Evolutionary conservation across 2,113 vertebrate species (phyloP).

Genomic region (Corythornis cristatus): DNA sequence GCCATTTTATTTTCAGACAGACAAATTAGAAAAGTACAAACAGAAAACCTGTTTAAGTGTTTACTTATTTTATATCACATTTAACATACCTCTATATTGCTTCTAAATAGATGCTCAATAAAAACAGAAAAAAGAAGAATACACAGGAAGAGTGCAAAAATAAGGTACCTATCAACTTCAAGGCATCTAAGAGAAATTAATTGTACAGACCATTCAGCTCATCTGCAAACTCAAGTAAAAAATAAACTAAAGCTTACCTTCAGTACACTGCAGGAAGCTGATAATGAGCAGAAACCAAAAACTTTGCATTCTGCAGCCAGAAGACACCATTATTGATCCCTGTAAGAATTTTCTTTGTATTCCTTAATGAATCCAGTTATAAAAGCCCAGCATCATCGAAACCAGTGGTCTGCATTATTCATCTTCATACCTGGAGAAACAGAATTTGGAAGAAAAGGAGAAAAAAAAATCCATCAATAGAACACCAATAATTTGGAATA

Average conservation of each 20-base stretch:
- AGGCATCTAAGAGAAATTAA: background rate
- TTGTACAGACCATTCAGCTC: background rate
- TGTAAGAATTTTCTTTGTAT: conserved; percentile 85
- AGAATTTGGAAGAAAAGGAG: conserved; percentile 28
- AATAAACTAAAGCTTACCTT: conserved; percentile 84
- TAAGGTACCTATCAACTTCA: background rate
- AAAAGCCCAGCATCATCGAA: conserved; percentile 86
- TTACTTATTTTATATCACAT: conserved; percentile 3
- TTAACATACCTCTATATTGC: background rate
- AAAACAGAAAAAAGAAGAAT: background rate
- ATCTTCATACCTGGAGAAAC: conserved; percentile 86
- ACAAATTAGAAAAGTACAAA: background rate
- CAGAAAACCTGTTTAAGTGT: background rate
- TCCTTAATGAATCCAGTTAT: conserved; percentile 87
- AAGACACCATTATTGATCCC: conserved; percentile 90
- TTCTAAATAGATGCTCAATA: background rate
- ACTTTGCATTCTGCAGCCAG: conserved; percentile 91
- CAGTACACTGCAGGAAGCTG: conserved; percentile 89
- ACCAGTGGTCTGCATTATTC: conserved; percentile 87
- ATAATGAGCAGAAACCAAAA: conserved; percentile 94
- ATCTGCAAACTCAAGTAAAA: background rate
- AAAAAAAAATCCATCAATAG: conserved; percentile 69
- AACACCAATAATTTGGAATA: conserved; percentile 10
- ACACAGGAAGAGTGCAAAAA: background rate
- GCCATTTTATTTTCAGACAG: conserved; percentile 36